phyloP scores from a whole-genome alignment of 2,113 vertebrate genomes.

The Petaurus breviceps region DNA sequence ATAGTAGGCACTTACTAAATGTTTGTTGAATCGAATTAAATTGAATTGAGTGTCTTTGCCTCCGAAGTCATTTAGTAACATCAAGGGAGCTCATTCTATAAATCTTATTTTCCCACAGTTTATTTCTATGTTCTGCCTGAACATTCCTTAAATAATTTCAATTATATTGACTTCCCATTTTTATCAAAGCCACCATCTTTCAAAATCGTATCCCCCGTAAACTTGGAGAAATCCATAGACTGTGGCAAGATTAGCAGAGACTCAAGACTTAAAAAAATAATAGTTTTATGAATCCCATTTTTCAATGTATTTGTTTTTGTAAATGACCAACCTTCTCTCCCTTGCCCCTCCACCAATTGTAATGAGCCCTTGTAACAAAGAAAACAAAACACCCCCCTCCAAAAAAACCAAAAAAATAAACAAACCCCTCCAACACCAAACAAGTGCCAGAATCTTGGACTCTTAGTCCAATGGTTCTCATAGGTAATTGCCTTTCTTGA shows the following conservation, averaged over 20 bases:
- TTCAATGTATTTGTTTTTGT: not conserved
- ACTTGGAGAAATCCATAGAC: constrained; percentile 51
- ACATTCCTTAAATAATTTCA: constrained; percentile 42
- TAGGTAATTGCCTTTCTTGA: not conserved
- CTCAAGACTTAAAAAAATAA: not conserved
- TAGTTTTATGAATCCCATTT: not conserved
- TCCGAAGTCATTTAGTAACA: not conserved
- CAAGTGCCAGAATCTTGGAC: not conserved
- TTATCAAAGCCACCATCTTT: constrained; percentile 59
- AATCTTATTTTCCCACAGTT: constrained; percentile 1
- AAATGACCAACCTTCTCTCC: not conserved
- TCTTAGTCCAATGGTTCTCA: not conserved
- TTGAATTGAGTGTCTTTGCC: not conserved
- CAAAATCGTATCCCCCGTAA: not conserved
- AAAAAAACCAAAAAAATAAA: too few relatives aligned
- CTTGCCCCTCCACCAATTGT: not conserved
- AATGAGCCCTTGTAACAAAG: not conserved
- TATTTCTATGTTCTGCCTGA: constrained; percentile 13
- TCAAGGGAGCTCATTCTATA: constrained; percentile 4
- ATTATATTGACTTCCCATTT: constrained; percentile 51
- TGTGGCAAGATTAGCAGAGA: constrained; percentile 16
- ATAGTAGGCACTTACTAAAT: not conserved
- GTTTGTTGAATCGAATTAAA: not conserved
- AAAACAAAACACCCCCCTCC: not conserved
- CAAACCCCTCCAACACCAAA: not conserved